Base-by-base conservation (phyloP, 2,113 vertebrate genomes). In the Campylomormyrus numenius region DNA sequence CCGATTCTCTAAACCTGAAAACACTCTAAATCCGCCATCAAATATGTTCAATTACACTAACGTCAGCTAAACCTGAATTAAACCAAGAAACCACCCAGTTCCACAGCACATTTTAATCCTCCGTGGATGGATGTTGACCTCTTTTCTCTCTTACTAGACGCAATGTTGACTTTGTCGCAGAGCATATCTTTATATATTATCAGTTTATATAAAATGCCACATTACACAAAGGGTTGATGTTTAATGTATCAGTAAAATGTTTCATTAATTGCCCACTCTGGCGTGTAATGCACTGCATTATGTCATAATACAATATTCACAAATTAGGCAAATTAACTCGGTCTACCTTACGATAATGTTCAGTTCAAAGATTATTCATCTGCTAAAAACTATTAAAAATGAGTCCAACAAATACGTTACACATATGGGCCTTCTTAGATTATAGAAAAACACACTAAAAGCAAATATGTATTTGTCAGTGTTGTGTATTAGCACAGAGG, bases 31-130 rank as follows among this genome's bases (percentile, higher is more conserved):
- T 27, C n/a, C 89, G 46, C 91, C 90, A 88, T 50, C 85, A 87
- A 53, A 86, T 91, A 88, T 91, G 92, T 92, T 92, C 85, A 90
- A 83, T 92, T 89, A 91, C 53, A 0, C 27, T 89, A 84, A 89
- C 91, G 89, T 90, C 66, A 50, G 39, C 48, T 24, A 19, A 66
- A 48, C 24, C 88, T 53, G 35, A 74, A 62, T 21, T 88, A 92
- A 93, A 91, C 90, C 91, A 92, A 93, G 90, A 92, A 39, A 91
- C 85, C 11, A 53, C 90, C 85, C 88, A 42, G 83, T 35, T 52
- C 89, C 70, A 53, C 56, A 89, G 90, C 88, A 89, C 17, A 86
- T 77, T 91, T 90, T 80, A 87, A 87, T 56, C 89, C 91, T 93
- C 90, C 9, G 90, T 90, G 89, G 3, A 45, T 27, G 77, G n/a